A percentile compares a stretch with the other conserved stretches of the same genome.
Evolutionary conservation across 37 sponge, comb jelly and placozoan genomes (phyloP).

Genomic region (Mnemiopsis leidyi): DNA sequence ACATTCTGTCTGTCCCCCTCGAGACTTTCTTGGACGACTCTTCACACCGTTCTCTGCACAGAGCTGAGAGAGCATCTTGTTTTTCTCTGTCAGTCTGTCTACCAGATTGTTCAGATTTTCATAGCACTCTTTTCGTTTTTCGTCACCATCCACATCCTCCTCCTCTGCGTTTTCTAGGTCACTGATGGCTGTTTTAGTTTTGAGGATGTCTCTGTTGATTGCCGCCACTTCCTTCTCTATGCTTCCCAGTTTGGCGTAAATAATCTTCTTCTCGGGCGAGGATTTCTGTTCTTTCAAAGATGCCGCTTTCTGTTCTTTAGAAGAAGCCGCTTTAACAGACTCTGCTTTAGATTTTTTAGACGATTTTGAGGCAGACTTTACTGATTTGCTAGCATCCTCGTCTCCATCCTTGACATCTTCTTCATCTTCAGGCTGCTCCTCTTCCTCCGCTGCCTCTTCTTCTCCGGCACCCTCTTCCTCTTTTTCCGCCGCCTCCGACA

Average conservation of each 20-base stretch:
- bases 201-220: conserved; percentile 31
- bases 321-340: background rate
- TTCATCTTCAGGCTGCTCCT: background rate
- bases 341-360: conserved; percentile 32
- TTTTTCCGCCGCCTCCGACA: conserved; percentile 40
- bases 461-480: background rate
- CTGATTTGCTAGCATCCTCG: conserved; percentile 4
- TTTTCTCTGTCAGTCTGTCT: background rate
- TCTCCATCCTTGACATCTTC: background rate
- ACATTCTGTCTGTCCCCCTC: conserved; percentile 22
- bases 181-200: conserved; percentile 12
- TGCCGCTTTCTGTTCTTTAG: background rate
- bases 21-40: conserved; percentile 33
- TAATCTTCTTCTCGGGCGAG: background rate
- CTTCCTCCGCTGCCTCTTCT: conserved; percentile 34
- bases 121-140: background rate
- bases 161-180: conserved; percentile 17
- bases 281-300: background rate
- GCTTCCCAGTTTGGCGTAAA: background rate
- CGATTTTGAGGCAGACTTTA: conserved; percentile 10
- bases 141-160: conserved; percentile 20
- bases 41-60: conserved; percentile 55
- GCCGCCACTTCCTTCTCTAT: conserved; percentile 49
- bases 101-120: background rate
- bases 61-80: conserved; percentile 2